phyloP scores from a whole-genome alignment of 2,888 invertebrate genomes.

The Aphrophora alni region DNA sequence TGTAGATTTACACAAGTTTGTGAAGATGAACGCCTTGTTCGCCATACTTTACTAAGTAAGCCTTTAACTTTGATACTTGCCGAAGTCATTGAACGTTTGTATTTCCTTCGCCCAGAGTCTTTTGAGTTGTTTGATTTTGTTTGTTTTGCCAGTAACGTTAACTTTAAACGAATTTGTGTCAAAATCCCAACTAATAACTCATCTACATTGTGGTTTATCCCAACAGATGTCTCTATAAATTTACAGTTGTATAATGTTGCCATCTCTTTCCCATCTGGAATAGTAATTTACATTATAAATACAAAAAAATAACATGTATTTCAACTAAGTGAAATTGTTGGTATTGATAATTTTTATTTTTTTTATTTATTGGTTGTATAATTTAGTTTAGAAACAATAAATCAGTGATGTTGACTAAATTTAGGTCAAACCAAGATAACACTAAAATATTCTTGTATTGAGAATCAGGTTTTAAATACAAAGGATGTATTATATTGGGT shows the following conservation, averaged over 20 bases:
- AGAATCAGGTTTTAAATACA: too few relatives aligned
- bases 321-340: too few relatives aligned
- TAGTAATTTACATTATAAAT: background rate
- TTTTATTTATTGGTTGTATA: too few relatives aligned
- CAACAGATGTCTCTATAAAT: conserved; percentile 95
- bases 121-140: background rate
- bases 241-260: conserved; percentile 90
- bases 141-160: conserved; percentile 47
- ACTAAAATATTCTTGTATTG: too few relatives aligned
- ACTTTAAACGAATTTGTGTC: conserved; percentile 86
- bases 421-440: too few relatives aligned
- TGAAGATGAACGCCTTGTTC: background rate
- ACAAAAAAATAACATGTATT: too few relatives aligned
- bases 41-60: background rate
- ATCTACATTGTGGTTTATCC: conserved; percentile 95
- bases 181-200: conserved; percentile 91
- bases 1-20: background rate
- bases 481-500: too few relatives aligned
- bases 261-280: conserved; percentile 87
- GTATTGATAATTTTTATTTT: too few relatives aligned
- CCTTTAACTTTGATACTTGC: background rate
- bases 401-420: too few relatives aligned
- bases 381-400: too few relatives aligned
- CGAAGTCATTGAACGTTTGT: background rate
- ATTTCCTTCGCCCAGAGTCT: background rate